These are phyloP conservation scores for Aphelinus certus DNA, from an alignment of 1,140 invertebrate genomes.

Conservation along the genomic window DNA sequence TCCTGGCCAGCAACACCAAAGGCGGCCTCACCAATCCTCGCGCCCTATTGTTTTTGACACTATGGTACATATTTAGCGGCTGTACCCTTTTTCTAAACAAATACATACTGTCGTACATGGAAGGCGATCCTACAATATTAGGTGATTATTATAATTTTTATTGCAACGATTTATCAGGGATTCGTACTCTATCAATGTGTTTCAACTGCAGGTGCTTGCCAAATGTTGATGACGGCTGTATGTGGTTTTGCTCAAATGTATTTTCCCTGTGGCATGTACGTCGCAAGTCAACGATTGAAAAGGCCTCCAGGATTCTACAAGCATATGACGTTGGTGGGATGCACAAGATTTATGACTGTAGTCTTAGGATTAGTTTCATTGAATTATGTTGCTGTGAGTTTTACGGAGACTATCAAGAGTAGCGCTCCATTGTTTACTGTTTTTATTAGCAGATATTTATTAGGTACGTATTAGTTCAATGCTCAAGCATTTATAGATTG, in stretches of 20 bases:
- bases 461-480: slow-evolving; percentile 64
- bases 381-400: slow-evolving; percentile 86
- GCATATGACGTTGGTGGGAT: slow-evolving; percentile 82
- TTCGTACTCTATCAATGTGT: background rate
- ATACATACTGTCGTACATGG: slow-evolving; percentile 81
- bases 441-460: slow-evolving; percentile 76
- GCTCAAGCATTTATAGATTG: background rate
- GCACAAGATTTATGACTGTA: slow-evolving; percentile 81
- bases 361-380: slow-evolving; percentile 80
- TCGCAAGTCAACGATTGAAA: slow-evolving; percentile 69
- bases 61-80: slow-evolving; percentile 84
- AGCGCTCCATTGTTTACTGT: slow-evolving; percentile 87
- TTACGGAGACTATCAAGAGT: slow-evolving; percentile 88
- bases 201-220: slow-evolving; percentile 69
- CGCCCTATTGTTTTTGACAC: slow-evolving; percentile 74
- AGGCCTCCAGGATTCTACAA: slow-evolving; percentile 78
- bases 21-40: slow-evolving; percentile 71
- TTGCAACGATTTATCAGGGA: background rate
- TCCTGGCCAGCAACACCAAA: slow-evolving; percentile 54
- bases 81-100: slow-evolving; percentile 86
- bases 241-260: slow-evolving; percentile 83
- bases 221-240: slow-evolving; percentile 82
- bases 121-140: slow-evolving; percentile 82
- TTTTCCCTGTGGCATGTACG: slow-evolving; percentile 79
- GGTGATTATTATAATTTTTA: slow-evolving; percentile 66